These are phyloP conservation scores for Drosophila villosipedis DNA, from an alignment of 2,888 invertebrate genomes.

Conservation along the genomic window DNA sequence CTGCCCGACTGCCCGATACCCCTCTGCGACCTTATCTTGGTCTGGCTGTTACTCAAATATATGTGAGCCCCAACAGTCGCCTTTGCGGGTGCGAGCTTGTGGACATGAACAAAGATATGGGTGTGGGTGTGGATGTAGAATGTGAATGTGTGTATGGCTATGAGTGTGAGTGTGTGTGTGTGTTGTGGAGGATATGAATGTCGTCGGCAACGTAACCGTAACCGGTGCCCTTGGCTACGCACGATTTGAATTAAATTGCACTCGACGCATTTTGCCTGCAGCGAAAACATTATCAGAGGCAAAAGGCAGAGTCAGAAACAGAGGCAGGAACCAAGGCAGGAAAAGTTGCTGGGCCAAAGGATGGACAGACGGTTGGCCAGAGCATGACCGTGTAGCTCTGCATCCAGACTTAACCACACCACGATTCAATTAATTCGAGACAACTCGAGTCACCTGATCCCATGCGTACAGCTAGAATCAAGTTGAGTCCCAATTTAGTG, in stretches of 20 bases:
- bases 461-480: slow-evolving; percentile 43
- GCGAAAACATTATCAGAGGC: slow-evolving; percentile 3
- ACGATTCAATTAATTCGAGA: slow-evolving; percentile 56
- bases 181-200: slow-evolving; percentile 16
- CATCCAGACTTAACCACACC: slow-evolving; percentile 20
- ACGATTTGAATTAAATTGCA: slow-evolving; percentile 80
- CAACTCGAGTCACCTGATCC: slow-evolving; percentile 37
- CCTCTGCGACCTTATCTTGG: not conserved
- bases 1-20: not conserved
- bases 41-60: slow-evolving; percentile 39
- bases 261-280: slow-evolving; percentile 69
- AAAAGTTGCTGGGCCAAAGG: not conserved
- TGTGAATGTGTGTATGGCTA: not conserved
- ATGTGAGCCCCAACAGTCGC: slow-evolving; percentile 1
- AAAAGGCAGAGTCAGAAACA: not conserved
- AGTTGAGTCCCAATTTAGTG: slow-evolving; percentile 36
- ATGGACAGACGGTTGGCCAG: not conserved
- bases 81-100: slow-evolving; percentile 3
- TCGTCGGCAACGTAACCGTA: slow-evolving; percentile 37
- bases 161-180: not conserved
- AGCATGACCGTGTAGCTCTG: not conserved
- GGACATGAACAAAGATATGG: slow-evolving; percentile 8
- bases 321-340: not conserved
- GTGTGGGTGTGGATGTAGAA: not conserved
- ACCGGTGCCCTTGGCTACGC: slow-evolving; percentile 70